Evolutionary conservation across 2,888 invertebrate species (phyloP).

Genomic region (Drosophila paramelanica): DNA sequence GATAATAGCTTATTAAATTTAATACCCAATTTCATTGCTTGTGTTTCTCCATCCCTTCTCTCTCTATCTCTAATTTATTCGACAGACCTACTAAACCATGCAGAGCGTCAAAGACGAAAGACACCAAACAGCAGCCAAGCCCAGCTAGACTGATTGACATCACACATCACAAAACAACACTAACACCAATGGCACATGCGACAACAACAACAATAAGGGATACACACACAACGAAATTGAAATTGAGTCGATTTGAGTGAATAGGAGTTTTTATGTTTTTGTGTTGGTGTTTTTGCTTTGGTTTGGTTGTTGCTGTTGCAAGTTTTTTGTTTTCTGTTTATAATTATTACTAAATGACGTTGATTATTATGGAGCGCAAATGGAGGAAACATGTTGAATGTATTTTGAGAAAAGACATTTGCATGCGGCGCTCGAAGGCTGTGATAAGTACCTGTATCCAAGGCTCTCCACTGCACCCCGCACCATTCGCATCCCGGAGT

Average conservation of each 20-base stretch:
- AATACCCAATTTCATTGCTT: constrained; percentile 12
- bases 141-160: constrained; percentile 78
- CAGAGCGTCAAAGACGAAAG: constrained; percentile 53
- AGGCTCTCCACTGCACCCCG: constrained; percentile 45
- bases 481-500: constrained; percentile 17
- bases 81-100: constrained; percentile 67
- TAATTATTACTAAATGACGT: constrained; percentile 77
- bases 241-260: constrained; percentile 45
- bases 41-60: constrained; percentile 5
- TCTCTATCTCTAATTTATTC: constrained; percentile 17
- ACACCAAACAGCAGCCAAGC: constrained; percentile 50
- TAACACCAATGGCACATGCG: constrained; percentile 6
- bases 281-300: constrained; percentile 29
- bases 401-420: constrained; percentile 78
- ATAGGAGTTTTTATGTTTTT: constrained; percentile 36
- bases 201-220: constrained; percentile 23
- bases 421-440: constrained; percentile 83
- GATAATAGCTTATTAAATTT: constrained; percentile 39
- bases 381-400: constrained; percentile 78
- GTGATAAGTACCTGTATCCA: constrained; percentile 84
- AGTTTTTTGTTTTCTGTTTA: constrained; percentile 65
- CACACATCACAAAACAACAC: constrained; percentile 20
- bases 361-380: constrained; percentile 80
- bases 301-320: constrained; percentile 54
- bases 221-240: constrained; percentile 28